phyloP scores from a whole-genome alignment of 2,113 vertebrate genomes.

The Lonchura striata region DNA sequence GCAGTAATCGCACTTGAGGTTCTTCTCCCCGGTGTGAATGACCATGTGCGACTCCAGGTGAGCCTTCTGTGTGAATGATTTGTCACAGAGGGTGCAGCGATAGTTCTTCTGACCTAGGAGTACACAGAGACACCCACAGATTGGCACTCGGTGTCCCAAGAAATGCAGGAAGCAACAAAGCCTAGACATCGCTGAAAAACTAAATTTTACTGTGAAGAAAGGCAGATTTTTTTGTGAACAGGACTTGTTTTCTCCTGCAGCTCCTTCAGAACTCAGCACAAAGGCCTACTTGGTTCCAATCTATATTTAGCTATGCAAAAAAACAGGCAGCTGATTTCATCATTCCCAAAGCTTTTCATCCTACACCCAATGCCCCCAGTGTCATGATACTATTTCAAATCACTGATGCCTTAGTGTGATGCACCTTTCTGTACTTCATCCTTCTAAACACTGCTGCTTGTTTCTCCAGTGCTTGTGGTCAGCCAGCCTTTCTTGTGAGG shows the following conservation, averaged over 20 bases:
- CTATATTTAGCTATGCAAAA: neutral
- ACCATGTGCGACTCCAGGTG: conserved; percentile 96
- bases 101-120: conserved; percentile 94
- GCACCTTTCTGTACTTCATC: neutral
- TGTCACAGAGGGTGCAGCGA: conserved; percentile 89
- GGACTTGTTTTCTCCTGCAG: neutral
- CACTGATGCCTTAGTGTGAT: neutral
- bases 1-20: conserved; percentile 95
- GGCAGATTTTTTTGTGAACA: neutral
- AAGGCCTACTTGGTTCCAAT: neutral
- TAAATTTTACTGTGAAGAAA: neutral
- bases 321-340: neutral
- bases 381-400: neutral
- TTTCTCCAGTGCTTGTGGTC: neutral
- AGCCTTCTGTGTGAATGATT: conserved; percentile 95
- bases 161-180: neutral
- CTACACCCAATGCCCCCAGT: rapidly evolving
- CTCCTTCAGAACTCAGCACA: neutral
- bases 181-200: neutral
- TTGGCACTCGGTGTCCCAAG: neutral
- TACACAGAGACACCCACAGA: neutral
- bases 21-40: conserved; percentile 93
- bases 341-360: neutral
- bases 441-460: neutral
- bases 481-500: neutral